Evolutionary conservation across 2,797 vertebrate species (phyloP).

Genomic region (Hydrophis major): DNA sequence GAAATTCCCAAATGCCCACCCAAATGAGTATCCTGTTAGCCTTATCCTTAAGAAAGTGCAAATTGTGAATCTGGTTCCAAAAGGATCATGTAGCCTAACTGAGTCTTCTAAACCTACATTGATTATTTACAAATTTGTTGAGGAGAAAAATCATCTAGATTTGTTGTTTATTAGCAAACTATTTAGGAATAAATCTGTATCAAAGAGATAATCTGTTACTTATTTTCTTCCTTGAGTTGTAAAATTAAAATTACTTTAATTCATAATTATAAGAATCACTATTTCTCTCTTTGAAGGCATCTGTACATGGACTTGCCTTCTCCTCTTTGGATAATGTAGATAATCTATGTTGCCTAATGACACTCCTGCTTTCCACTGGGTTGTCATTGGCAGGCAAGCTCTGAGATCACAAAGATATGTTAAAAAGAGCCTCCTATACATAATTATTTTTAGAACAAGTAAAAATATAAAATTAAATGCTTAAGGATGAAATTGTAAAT

Average conservation of each 20-base stretch:
- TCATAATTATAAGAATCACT: neutral
- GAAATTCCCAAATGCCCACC: conserved; percentile 20
- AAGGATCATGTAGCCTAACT: neutral
- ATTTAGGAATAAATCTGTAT: neutral
- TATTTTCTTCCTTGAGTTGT: conserved; percentile 28
- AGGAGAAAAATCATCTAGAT: neutral
- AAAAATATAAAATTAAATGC: neutral
- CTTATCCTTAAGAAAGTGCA: neutral
- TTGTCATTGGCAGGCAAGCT: neutral
- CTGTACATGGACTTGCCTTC: neutral
- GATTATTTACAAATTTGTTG: neutral
- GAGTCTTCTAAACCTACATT: neutral
- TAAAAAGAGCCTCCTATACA: neutral
- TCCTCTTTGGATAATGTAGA: neutral
- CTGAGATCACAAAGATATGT: neutral
- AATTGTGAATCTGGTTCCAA: neutral
- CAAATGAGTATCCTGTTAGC: neutral
- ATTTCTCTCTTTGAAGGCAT: neutral
- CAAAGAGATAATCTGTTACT: neutral
- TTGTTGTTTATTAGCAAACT: neutral
- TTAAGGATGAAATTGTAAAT: neutral
- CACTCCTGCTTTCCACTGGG: neutral
- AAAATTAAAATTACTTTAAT: neutral
- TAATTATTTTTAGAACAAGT: neutral
- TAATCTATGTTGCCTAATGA: neutral